Conservation (phyloP, 2,888 invertebrate species). For the Drosophila greeni region DNA sequence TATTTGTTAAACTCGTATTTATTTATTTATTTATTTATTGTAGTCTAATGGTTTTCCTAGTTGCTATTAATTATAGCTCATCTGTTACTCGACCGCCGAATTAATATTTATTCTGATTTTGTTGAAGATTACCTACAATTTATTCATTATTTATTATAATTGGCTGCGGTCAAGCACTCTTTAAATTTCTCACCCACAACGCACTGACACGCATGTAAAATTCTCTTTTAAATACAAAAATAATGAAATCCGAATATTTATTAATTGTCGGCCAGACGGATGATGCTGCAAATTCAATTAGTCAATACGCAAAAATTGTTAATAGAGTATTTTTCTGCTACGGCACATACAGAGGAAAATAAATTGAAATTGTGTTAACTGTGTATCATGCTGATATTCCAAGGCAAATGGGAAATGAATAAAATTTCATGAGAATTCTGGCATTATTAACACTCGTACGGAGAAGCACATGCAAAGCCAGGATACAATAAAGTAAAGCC, state of each 20-base stretch:
- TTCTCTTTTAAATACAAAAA: slow-evolving; percentile 31
- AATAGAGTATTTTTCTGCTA: slow-evolving; percentile 39
- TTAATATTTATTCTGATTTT: slow-evolving; percentile 70
- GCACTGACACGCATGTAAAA: slow-evolving; percentile 1
- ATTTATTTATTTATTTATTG: slow-evolving; percentile 45
- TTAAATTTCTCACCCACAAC: slow-evolving; percentile 27
- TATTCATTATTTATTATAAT: slow-evolving; percentile 14
- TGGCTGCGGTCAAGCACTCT: slow-evolving; percentile 37
- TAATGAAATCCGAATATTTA: slow-evolving; percentile 71
- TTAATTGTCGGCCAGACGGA: slow-evolving; percentile 43
- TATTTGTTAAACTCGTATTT: slow-evolving; percentile 59
- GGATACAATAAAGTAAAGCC: neutral
- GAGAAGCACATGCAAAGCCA: neutral
- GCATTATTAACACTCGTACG: neutral
- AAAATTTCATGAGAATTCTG: neutral
- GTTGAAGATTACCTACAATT: slow-evolving; percentile 36
- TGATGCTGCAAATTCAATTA: slow-evolving; percentile 44
- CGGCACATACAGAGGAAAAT: slow-evolving; percentile 31
- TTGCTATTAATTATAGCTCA: slow-evolving; percentile 35
- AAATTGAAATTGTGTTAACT: slow-evolving; percentile 44
- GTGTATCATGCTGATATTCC: neutral
- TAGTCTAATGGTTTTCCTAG: slow-evolving; percentile 31
- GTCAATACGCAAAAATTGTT: slow-evolving; percentile 59
- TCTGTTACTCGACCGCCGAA: slow-evolving; percentile 10
- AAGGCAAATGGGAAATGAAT: neutral